Evolutionary conservation across 2,113 vertebrate species (phyloP).

Genomic region (Zosterops lateralis): DNA sequence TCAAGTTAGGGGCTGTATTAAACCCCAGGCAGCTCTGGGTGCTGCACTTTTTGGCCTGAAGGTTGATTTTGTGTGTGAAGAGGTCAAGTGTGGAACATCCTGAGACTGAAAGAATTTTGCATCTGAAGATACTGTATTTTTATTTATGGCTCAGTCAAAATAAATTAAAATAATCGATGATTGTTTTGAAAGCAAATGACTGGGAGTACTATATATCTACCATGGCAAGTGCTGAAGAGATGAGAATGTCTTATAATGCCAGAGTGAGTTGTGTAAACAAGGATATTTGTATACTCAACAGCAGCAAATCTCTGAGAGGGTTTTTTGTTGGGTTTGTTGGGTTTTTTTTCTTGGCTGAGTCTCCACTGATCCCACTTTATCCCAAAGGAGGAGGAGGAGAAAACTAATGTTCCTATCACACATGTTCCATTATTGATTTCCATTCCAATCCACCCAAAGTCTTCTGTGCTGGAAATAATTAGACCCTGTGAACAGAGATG

Average conservation of each 20-base stretch:
- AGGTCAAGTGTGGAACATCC: background rate
- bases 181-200: constrained; percentile 34
- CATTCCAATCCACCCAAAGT: constrained; percentile 24
- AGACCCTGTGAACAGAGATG: constrained; percentile 57
- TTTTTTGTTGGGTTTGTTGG: background rate
- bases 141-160: constrained; percentile 34
- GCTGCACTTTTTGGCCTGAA: background rate
- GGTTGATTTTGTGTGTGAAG: background rate
- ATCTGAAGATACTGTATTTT: constrained; percentile 2
- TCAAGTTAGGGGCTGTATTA: background rate
- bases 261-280: background rate
- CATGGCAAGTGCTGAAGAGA: background rate
- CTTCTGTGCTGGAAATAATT: constrained; percentile 68
- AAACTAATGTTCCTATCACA: constrained; percentile 23
- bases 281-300: background rate
- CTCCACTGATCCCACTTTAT: background rate
- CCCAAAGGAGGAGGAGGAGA: constrained; percentile 15
- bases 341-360: background rate
- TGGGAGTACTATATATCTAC: background rate
- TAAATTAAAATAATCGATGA: constrained; percentile 26
- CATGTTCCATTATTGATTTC: constrained; percentile 52
- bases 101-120: background rate
- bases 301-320: background rate
- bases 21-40: background rate
- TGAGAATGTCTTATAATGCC: background rate